phyloP scores from a whole-genome alignment of 1,140 invertebrate genomes.

The Cotesia chilonis region DNA sequence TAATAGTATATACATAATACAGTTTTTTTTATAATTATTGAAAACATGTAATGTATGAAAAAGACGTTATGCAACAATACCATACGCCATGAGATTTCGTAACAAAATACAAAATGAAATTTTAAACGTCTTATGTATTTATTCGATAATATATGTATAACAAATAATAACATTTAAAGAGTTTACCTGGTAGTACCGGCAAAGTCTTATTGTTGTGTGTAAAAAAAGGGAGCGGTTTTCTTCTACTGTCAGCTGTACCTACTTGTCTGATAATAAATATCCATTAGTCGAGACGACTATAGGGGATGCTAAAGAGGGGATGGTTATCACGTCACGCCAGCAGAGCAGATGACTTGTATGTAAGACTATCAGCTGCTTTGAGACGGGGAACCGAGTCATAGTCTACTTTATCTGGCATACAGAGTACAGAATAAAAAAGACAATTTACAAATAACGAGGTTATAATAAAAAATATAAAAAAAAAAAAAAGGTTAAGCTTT shows the following conservation, averaged over 20 bases:
- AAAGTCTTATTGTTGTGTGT: constrained; percentile 14
- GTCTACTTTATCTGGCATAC: background rate
- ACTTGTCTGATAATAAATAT: constrained; percentile 37
- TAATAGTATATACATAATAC: too few relatives aligned
- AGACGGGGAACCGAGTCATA: background rate
- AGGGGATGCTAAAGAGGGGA: constrained; percentile 38
- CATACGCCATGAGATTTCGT: too few relatives aligned
- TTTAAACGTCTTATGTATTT: too few relatives aligned
- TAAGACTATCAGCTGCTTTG: constrained; percentile 30
- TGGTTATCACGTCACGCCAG: constrained; percentile 41
- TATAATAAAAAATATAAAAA: too few relatives aligned
- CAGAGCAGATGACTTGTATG: constrained; percentile 30
- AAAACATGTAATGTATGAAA: too few relatives aligned
- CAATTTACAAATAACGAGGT: too few relatives aligned
- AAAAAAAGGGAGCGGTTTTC: constrained; percentile 19
- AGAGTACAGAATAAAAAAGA: too few relatives aligned
- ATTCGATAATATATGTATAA: background rate
- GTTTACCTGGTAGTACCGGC: background rate
- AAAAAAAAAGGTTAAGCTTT: too few relatives aligned
- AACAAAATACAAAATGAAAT: too few relatives aligned
- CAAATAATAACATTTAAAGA: background rate
- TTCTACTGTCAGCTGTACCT: constrained; percentile 35
- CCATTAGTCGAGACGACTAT: constrained; percentile 31
- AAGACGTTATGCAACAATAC: too few relatives aligned
- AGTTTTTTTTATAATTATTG: constrained; percentile 13